A percentile compares a stretch with the other conserved stretches of the same genome.
These are phyloP conservation scores for Argyresthia albistria DNA, from an alignment of 2,888 invertebrate species.

Conservation along the genomic window DNA sequence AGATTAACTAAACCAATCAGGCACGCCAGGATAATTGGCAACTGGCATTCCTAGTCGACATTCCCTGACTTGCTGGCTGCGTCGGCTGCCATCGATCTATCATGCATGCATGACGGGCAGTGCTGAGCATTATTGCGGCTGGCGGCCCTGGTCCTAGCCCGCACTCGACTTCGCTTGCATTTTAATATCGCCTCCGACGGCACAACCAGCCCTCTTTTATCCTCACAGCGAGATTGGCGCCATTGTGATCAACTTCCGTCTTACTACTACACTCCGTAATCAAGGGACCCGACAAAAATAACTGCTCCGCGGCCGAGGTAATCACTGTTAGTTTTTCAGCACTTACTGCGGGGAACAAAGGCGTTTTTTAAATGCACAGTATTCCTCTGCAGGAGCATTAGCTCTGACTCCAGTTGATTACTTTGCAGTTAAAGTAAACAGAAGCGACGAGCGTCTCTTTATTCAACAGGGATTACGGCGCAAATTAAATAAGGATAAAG, in stretches of 20 bases:
- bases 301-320: no score
- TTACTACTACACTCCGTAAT: constrained; percentile 31
- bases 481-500: constrained; percentile 4
- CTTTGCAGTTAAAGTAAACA: not conserved
- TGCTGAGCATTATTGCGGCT: not conserved
- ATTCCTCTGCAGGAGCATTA: not conserved
- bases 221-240: constrained; percentile 31
- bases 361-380: no score
- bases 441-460: constrained; percentile 8
- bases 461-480: constrained; percentile 13
- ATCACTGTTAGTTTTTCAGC: not conserved
- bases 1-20: no score
- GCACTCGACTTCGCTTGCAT: constrained; percentile 17
- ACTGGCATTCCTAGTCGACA: no score
- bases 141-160: constrained; percentile 10
- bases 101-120: not conserved
- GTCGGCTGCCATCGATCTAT: not conserved
- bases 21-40: no score
- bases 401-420: not conserved
- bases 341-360: not conserved
- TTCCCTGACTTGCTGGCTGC: no score
- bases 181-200: constrained; percentile 36
- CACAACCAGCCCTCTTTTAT: constrained; percentile 30
- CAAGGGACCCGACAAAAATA: constrained; percentile 32
- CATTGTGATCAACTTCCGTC: constrained; percentile 39